A percentile compares a stretch with the other conserved stretches of the same genome.
phyloP scores from a whole-genome alignment of 2,113 vertebrate genomes.

The Phocoena phocoena region DNA sequence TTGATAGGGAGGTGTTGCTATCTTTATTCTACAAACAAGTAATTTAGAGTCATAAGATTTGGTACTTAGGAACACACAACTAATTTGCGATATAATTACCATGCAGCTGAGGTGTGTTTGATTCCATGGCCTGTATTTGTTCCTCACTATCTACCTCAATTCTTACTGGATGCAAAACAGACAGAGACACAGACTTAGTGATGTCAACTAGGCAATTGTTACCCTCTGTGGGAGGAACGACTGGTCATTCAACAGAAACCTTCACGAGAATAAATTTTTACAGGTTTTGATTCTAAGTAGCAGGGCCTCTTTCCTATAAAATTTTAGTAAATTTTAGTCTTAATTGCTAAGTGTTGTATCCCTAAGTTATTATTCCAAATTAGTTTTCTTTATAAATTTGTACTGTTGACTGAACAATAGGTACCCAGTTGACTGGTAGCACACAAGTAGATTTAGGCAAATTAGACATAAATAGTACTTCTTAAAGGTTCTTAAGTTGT shows the following conservation, averaged over 20 bases:
- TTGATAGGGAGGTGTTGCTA: background rate
- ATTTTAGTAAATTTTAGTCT: background rate
- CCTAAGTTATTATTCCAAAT: background rate
- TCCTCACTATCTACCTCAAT: background rate
- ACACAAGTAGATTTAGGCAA: background rate
- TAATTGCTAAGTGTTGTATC: background rate
- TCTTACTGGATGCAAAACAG: background rate
- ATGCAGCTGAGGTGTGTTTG: background rate
- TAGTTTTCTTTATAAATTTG: background rate
- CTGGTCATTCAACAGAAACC: background rate
- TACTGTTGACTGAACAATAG: background rate
- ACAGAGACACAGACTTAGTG: background rate
- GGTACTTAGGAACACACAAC: background rate
- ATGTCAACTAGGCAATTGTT: background rate
- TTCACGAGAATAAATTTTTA: background rate
- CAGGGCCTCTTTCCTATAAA: background rate
- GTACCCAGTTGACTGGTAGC: background rate
- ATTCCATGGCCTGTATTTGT: background rate
- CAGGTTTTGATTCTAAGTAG: background rate
- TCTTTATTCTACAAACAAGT: background rate
- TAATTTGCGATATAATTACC: background rate
- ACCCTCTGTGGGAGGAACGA: background rate
- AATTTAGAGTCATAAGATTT: background rate
- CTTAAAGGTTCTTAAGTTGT: background rate
- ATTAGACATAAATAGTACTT: background rate